Evolutionary conservation across 2,888 invertebrate species (phyloP).

Genomic region (Diloba caeruleocephala): DNA sequence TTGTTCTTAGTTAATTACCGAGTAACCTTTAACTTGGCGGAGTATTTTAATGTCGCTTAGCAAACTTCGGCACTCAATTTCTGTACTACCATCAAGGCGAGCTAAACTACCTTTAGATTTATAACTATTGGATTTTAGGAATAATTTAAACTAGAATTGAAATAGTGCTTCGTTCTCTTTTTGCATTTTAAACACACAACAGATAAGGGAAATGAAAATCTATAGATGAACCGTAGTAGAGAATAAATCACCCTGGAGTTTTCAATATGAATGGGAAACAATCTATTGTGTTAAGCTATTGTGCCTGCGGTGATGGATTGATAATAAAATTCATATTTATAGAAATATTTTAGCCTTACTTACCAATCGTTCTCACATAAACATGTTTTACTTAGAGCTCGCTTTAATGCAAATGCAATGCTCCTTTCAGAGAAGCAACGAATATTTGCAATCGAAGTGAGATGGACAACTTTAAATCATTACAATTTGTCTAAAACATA

Average conservation of each 20-base stretch:
- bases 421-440: slow-evolving; percentile 1
- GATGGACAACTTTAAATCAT: slow-evolving; percentile 15
- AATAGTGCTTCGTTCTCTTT: slow-evolving; percentile 19
- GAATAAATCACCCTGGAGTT: slow-evolving; percentile 22
- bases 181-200: slow-evolving; percentile 5
- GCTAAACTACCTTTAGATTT: slow-evolving; percentile 51
- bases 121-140: slow-evolving; percentile 28
- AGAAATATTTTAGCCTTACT: not conserved
- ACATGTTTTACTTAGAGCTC: slow-evolving; percentile 1
- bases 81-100: slow-evolving; percentile 40
- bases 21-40: slow-evolving; percentile 59
- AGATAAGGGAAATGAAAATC: slow-evolving; percentile 36
- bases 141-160: slow-evolving; percentile 22
- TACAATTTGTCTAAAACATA: slow-evolving; percentile 26
- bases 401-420: slow-evolving; percentile 4
- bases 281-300: slow-evolving; percentile 32
- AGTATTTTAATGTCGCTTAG: slow-evolving; percentile 67
- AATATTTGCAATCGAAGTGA: slow-evolving; percentile 12
- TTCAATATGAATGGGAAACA: slow-evolving; percentile 24
- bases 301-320: slow-evolving; percentile 38
- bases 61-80: slow-evolving; percentile 59
- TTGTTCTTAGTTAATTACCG: slow-evolving; percentile 57
- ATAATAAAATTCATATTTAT: slow-evolving; percentile 13
- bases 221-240: slow-evolving; percentile 34
- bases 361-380: not conserved